Percentiles rank a stretch among this genome's conserved stretches.
Evolutionary conservation across 1,140 invertebrate species (phyloP).

Genomic region (Pomacea maculata): DNA sequence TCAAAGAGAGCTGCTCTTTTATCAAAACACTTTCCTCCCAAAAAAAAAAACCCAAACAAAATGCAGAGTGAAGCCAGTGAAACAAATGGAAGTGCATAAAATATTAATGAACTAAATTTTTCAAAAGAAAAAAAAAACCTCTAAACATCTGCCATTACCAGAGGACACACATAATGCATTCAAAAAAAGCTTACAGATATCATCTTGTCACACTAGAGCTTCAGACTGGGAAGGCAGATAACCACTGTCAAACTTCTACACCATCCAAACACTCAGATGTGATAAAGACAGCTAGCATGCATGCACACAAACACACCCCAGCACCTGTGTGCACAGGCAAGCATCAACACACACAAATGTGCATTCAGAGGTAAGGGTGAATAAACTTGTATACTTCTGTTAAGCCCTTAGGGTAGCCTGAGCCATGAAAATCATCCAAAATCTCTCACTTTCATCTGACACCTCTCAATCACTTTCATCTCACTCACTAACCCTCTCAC

Average conservation of each 20-base stretch:
- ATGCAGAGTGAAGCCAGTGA: too few species aligned
- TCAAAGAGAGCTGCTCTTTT: too few species aligned
- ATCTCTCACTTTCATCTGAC: background rate
- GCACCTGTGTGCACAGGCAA: background rate
- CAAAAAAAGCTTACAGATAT: background rate
- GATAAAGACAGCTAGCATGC: too few species aligned
- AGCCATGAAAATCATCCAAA: background rate
- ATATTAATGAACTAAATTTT: too few species aligned
- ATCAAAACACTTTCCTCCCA: too few species aligned
- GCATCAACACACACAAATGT: background rate
- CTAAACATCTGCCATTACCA: too few species aligned
- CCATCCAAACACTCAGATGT: too few species aligned
- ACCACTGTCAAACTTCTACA: background rate
- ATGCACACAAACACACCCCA: background rate
- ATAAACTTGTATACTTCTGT: too few species aligned
- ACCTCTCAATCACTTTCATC: background rate
- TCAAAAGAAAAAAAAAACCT: too few species aligned
- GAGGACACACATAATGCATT: background rate
- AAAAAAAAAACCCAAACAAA: too few species aligned
- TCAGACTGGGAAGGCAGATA: background rate
- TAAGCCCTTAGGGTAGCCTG: background rate
- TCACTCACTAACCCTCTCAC: background rate
- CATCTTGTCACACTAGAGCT: background rate
- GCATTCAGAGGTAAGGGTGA: background rate
- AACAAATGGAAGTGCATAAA: too few species aligned